Conservation (phyloP, 2,888 invertebrate genomes). For the Hydriomena furcata region DNA sequence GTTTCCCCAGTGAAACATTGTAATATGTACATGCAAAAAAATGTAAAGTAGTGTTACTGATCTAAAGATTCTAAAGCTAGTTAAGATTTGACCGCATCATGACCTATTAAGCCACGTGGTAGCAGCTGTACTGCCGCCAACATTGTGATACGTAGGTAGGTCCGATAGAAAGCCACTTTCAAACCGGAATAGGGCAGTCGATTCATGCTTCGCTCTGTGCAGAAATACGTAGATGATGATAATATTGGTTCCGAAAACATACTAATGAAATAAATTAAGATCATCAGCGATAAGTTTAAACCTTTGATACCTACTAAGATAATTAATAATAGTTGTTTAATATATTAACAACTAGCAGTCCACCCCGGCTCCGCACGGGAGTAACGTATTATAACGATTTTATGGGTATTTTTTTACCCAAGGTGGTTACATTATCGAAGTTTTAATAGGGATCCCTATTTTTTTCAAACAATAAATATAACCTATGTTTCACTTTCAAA, state of each 20-base stretch:
- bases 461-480: no score
- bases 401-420: no score
- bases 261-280: no score
- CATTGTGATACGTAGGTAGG: constrained; percentile 11
- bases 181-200: constrained; percentile 21
- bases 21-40: no score
- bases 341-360: no score
- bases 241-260: background rate
- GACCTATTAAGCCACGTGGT: constrained; percentile 16
- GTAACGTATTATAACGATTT: no score
- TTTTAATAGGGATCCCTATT: no score
- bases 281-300: background rate
- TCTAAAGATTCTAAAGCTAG: background rate
- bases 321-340: no score
- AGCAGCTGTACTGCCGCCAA: constrained; percentile 1
- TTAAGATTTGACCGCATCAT: constrained; percentile 10
- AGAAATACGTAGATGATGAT: constrained; percentile 8
- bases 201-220: constrained; percentile 15
- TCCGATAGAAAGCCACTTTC: constrained; percentile 22
- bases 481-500: no score
- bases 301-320: background rate
- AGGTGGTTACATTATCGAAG: no score
- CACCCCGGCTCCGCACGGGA: no score
- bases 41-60: background rate
- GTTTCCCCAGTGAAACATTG: no score